Evolutionary conservation across 2,113 vertebrate genomes (phyloP).

Genomic region (Protobothrops flavoviridis): DNA sequence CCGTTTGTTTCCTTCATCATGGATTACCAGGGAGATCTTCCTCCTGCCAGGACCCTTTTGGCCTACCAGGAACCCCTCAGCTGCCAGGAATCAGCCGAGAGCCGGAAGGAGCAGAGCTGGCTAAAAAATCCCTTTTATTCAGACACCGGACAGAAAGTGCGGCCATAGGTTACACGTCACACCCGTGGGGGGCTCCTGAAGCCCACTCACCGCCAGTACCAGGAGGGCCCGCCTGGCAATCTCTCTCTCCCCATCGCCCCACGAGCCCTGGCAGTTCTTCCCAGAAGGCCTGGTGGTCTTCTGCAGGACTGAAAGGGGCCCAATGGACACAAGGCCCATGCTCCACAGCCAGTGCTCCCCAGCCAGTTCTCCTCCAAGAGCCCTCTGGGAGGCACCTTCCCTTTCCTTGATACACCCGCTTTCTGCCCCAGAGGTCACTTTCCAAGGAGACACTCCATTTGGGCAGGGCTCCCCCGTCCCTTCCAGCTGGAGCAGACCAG

Average conservation of each 20-base stretch:
- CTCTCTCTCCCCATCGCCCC: not conserved
- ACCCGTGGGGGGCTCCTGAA: not conserved
- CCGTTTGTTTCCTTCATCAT: fast-evolving
- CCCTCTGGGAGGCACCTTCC: too few species aligned
- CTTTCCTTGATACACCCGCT: not conserved
- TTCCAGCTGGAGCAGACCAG: not conserved
- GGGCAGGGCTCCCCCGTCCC: not conserved
- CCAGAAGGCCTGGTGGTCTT: not conserved
- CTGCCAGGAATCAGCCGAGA: not conserved
- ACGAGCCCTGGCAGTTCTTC: not conserved
- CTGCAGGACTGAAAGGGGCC: not conserved
- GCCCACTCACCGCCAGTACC: not conserved
- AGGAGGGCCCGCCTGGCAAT: too few species aligned
- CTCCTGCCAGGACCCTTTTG: too few species aligned
- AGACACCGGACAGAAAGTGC: fast-evolving
- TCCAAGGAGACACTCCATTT: not conserved
- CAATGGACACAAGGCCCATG: not conserved
- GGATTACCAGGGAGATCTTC: not conserved
- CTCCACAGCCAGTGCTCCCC: not conserved
- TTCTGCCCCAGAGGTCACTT: not conserved
- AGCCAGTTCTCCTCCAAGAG: not conserved
- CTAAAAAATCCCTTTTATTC: not conserved
- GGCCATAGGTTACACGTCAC: not conserved
- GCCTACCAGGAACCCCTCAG: not conserved
- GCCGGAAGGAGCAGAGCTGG: not conserved